phyloP scores from a whole-genome alignment of 1,140 invertebrate genomes.

The Melitaea cinxia region DNA sequence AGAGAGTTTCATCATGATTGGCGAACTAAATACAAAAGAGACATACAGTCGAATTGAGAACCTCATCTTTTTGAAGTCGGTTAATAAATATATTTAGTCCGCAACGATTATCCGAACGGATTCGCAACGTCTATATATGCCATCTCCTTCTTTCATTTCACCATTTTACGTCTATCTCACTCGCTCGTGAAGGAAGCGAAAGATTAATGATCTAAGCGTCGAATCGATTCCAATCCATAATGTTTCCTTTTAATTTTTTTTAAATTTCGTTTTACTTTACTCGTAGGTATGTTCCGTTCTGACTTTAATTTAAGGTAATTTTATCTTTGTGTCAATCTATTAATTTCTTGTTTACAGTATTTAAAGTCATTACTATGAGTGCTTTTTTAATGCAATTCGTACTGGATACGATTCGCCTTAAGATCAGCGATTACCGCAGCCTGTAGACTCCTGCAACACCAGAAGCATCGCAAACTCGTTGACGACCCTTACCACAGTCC shows the following conservation, averaged over 20 bases:
- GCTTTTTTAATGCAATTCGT: too few species aligned
- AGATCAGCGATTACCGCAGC: too few species aligned
- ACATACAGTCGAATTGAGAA: too few species aligned
- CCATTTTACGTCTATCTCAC: constrained; percentile 36
- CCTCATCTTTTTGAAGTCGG: too few species aligned
- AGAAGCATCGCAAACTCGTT: too few species aligned
- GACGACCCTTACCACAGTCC: too few species aligned
- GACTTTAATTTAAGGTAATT: neutral
- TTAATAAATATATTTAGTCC: neutral
- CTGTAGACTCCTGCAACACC: too few species aligned
- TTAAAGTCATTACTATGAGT: too few species aligned
- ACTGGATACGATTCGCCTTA: too few species aligned
- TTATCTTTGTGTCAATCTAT: neutral
- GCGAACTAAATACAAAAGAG: too few species aligned
- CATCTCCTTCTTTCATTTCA: constrained; percentile 40
- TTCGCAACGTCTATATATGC: constrained; percentile 42
- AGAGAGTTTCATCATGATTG: too few species aligned
- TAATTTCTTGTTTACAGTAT: neutral
- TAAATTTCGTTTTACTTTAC: neutral
- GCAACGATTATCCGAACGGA: constrained; percentile 48
- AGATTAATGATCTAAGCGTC: constrained; percentile 69
- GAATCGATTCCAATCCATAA: constrained; percentile 29
- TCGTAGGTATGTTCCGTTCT: constrained; percentile 3
- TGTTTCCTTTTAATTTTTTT: constrained; percentile 13
- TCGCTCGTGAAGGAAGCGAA: constrained; percentile 60